phyloP scores from a whole-genome alignment of 2,888 invertebrate species.

The Acleris sparsana region DNA sequence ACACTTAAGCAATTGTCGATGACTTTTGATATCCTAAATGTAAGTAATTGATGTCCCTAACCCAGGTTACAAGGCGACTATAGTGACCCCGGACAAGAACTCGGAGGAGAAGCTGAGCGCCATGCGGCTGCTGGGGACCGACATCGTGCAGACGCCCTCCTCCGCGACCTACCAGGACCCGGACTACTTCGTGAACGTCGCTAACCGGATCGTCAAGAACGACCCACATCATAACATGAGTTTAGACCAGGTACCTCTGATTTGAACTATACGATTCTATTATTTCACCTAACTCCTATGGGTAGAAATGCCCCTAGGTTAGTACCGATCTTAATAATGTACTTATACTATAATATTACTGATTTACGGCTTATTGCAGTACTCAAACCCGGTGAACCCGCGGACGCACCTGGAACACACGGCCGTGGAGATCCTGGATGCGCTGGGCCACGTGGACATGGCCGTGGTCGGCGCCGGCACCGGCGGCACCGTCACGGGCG shows the following conservation, averaged over 20 bases:
- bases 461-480: conserved; percentile 93
- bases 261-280: too few species aligned
- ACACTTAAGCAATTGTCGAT: too few species aligned
- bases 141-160: conserved; percentile 96
- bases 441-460: conserved; percentile 89
- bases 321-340: too few species aligned
- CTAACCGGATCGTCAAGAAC: conserved; percentile 89
- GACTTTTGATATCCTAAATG: too few species aligned
- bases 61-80: conserved; percentile 92
- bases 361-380: conserved; percentile 74
- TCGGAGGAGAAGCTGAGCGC: conserved; percentile 96
- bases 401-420: conserved; percentile 97
- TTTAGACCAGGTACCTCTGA: conserved; percentile 89
- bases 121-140: conserved; percentile 92
- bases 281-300: too few species aligned
- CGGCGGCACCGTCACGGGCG: conserved; percentile 96
- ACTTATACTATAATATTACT: too few species aligned
- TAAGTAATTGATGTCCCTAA: too few species aligned
- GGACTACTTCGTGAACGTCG: conserved; percentile 93
- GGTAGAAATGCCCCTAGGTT: too few species aligned
- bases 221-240: conserved; percentile 92
- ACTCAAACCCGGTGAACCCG: conserved; percentile 95
- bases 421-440: conserved; percentile 92
- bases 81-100: conserved; percentile 99
- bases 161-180: conserved; percentile 92